phyloP scores from a whole-genome alignment of 2,888 invertebrate species.

The Eupithecia subumbrata region DNA sequence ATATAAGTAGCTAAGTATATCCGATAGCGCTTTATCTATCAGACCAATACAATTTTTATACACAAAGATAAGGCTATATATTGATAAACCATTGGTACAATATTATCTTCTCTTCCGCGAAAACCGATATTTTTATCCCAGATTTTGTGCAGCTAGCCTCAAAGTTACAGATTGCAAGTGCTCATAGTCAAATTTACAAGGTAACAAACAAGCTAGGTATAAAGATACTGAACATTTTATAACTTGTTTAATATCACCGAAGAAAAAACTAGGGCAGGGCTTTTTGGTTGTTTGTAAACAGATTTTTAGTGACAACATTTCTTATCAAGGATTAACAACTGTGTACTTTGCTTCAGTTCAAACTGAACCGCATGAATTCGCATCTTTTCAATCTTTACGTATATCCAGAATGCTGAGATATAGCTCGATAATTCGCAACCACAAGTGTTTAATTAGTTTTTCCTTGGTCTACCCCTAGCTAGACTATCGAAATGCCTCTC shows the following conservation, averaged over 20 bases:
- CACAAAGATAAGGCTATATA: conserved; percentile 24
- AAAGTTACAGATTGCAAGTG: neutral
- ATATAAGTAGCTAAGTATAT: conserved; percentile 5
- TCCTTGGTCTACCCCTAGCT: neutral
- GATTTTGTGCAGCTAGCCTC: neutral
- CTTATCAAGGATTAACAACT: neutral
- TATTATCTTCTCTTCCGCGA: conserved; percentile 21
- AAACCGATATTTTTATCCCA: conserved; percentile 12
- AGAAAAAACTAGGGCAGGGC: neutral
- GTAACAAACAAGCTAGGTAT: neutral
- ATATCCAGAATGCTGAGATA: neutral
- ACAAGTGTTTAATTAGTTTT: neutral
- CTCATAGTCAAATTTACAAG: neutral
- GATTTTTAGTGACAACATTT: neutral
- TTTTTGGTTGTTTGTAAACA: neutral
- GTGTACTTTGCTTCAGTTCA: neutral
- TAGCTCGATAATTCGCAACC: neutral
- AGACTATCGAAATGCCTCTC: neutral
- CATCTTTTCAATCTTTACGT: neutral
- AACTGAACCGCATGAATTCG: neutral
- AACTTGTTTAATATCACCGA: neutral
- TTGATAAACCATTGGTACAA: conserved; percentile 27
- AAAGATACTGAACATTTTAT: neutral
- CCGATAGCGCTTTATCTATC: conserved; percentile 11
- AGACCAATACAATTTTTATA: conserved; percentile 15